Percentiles rank a stretch among this genome's conserved stretches.
Evolutionary conservation across 2,113 vertebrate species (phyloP).

Genomic region (Nibea coibor): DNA sequence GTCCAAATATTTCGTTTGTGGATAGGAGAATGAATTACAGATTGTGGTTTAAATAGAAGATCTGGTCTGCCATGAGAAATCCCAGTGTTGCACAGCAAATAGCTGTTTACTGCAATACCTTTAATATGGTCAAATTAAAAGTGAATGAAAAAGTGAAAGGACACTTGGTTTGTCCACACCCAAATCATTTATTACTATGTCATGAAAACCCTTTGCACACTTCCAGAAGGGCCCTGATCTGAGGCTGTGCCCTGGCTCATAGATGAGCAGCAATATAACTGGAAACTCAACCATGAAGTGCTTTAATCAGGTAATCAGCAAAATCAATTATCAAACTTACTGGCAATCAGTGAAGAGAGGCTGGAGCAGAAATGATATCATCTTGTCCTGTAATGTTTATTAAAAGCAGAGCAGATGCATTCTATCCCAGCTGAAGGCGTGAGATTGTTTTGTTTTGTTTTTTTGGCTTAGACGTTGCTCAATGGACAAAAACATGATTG

Average conservation of each 20-base stretch:
- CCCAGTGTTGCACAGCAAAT: neutral
- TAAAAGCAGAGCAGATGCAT: neutral
- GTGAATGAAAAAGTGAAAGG: neutral
- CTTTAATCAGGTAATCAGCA: neutral
- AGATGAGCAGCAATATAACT: neutral
- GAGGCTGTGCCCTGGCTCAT: neutral
- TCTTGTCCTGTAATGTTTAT: neutral
- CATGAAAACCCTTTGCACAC: neutral
- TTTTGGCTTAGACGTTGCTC: neutral
- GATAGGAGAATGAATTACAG: neutral
- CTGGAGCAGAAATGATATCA: neutral
- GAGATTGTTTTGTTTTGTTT: neutral
- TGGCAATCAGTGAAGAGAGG: neutral
- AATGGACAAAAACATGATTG: neutral
- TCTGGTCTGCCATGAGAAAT: neutral
- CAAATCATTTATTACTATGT: neutral
- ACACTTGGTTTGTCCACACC: neutral
- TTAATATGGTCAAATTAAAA: neutral
- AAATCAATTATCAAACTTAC: neutral
- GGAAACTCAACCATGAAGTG: too few relatives aligned
- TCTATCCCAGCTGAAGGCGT: neutral
- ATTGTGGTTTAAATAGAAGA: neutral
- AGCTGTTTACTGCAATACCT: neutral
- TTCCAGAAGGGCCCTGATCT: neutral
- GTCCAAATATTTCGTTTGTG: slow-evolving; percentile 12